Percentiles rank a stretch among this genome's conserved stretches.
Conservation (phyloP, 2,113 vertebrate species). For the Anoplopoma fimbria region DNA sequence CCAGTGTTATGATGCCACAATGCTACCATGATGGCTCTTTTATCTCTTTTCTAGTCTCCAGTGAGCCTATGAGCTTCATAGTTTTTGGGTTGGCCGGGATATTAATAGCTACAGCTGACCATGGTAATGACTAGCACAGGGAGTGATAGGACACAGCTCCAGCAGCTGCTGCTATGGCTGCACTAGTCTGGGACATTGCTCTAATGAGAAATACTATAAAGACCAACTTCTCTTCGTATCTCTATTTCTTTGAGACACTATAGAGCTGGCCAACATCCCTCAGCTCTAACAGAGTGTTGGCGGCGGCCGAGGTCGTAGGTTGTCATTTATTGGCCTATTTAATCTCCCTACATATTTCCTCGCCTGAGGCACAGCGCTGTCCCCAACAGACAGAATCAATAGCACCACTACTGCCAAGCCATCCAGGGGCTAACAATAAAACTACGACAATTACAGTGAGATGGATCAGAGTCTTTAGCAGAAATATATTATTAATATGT, state of each 20-base stretch:
- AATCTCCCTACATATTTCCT: slow-evolving; percentile 75
- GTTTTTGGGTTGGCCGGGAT: slow-evolving; percentile 45
- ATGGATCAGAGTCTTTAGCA: slow-evolving; percentile 57
- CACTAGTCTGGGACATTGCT: slow-evolving; percentile 29
- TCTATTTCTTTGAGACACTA: slow-evolving; percentile 34
- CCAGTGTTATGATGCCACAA: slow-evolving; percentile 53
- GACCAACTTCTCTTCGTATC: slow-evolving; percentile 54
- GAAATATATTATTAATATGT: slow-evolving; percentile 70
- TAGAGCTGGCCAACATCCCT: slow-evolving; percentile 44
- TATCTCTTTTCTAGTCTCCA: slow-evolving; percentile 62
- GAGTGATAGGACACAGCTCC: slow-evolving; percentile 41
- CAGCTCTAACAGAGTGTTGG: slow-evolving; percentile 56
- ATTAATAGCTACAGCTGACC: slow-evolving; percentile 60
- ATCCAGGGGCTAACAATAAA: slow-evolving; percentile 69
- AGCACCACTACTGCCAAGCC: slow-evolving; percentile 46
- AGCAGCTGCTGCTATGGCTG: slow-evolving; percentile 38
- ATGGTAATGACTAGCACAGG: slow-evolving; percentile 58
- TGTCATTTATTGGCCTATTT: slow-evolving; percentile 75
- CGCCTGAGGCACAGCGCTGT: slow-evolving; percentile 54
- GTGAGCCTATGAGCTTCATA: slow-evolving; percentile 51
- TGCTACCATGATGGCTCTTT: slow-evolving; percentile 66
- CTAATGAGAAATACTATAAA: slow-evolving; percentile 67
- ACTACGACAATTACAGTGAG: slow-evolving; percentile 67
- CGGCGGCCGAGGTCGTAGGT: slow-evolving; percentile 67
- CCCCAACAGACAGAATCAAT: slow-evolving; percentile 73